Base-by-base conservation (phyloP, 2,113 vertebrate species). In the Istiophorus platypterus region DNA sequence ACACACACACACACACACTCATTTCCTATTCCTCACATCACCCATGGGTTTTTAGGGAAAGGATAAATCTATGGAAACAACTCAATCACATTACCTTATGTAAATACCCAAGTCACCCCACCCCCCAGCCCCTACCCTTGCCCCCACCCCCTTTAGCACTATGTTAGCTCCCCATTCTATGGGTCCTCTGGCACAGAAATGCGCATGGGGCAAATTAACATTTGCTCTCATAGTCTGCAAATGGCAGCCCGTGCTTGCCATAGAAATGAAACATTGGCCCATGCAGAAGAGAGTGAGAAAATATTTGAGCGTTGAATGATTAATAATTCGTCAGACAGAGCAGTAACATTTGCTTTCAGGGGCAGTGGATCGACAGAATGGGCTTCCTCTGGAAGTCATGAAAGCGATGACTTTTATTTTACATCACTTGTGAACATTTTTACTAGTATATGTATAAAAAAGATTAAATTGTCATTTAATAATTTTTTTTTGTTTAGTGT, bases 11-110 rank as follows among this genome's bases (percentile, higher is more conserved):
- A 62, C 7, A 39, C 56, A 56, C 7, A 47, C 27, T 76, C 27
- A 78, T 42, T 49, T 69, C 13, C 52, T 72, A 76, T 82, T 78
- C 74, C 56, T 65, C 70, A 29, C 54, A 47, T 74, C 45, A 89
- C 88, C 73, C 81, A 37, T 56, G 82, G 69, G 85, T 73, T 90
- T 81, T 73, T 58, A 78, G 82, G 57, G 54, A 86, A 80, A 85
- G 87, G 84, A 89, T 79, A 88, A 91, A 94, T 94, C 85, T 85
- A 88, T 91, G 88, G 70, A 87, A 92, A 94, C 88, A 90, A 94
- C 91, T 95, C 94, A 94, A 95, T 95, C 93, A 93, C 92, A 95
- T 95, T 95, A 93, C 89, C 92, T 89, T 94, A 94, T 91, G 91
- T 94, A 95, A 95, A 95, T 93, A 95, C 89, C 74, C 87, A 63